Percentiles rank a stretch among this genome's conserved stretches.
Evolutionary conservation across 2,888 invertebrate species (phyloP).

Genomic region (Stenoptilia bipunctidactyla): DNA sequence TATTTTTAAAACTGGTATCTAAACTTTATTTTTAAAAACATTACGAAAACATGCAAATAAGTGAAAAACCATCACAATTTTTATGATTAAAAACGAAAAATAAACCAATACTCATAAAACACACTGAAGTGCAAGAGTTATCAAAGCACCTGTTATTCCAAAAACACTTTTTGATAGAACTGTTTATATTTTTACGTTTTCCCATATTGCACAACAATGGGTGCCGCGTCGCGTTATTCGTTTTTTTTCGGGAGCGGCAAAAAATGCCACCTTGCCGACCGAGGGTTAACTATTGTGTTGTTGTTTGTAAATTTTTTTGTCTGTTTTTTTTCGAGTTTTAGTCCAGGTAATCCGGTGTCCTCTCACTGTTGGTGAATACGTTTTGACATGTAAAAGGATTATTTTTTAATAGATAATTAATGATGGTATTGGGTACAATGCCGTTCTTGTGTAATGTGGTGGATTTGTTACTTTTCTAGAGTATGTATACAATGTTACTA

Average conservation of each 20-base stretch:
- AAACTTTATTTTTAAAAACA: no score
- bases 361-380: constrained; percentile 45
- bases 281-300: constrained; percentile 43
- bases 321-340: constrained; percentile 54
- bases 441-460: constrained; percentile 15
- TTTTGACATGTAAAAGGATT: constrained; percentile 66
- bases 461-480: constrained; percentile 6
- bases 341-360: constrained; percentile 63
- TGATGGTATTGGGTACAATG: constrained; percentile 37
- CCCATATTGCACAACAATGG: constrained; percentile 8
- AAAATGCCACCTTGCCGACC: constrained; percentile 30
- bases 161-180: constrained; percentile 7
- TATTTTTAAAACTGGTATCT: no score
- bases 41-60: no score
- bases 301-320: constrained; percentile 34
- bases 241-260: constrained; percentile 23
- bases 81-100: no score
- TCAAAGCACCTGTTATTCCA: constrained; percentile 3
- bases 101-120: no score
- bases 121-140: no score
- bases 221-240: constrained; percentile 13
- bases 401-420: constrained; percentile 67
- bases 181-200: neutral
- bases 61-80: no score
- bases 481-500: no score